A percentile compares a stretch with the other conserved stretches of the same genome.
These are phyloP conservation scores for Serilophus lunatus DNA, from an alignment of 2,113 vertebrate species.

Conservation along the genomic window DNA sequence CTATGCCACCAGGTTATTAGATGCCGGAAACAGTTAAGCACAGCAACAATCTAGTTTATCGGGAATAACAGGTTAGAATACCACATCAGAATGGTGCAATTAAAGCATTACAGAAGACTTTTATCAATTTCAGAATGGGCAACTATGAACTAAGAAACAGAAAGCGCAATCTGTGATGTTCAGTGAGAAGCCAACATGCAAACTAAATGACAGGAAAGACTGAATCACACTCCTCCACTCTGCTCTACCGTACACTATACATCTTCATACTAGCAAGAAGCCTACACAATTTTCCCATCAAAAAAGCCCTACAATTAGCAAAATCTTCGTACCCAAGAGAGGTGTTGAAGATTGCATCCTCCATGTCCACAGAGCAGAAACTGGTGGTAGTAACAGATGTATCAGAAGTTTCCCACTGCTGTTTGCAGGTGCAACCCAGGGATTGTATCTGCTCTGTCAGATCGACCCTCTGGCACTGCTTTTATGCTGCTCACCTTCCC, in stretches of 20 bases:
- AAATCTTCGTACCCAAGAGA: neutral
- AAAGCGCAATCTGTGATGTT: neutral
- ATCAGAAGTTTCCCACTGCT: rapidly evolving
- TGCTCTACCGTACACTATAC: neutral
- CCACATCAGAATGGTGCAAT: neutral
- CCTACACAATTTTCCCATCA: neutral
- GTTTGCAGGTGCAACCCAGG: neutral
- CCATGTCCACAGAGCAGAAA: neutral
- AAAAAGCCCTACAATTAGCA: neutral
- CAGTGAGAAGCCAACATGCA: neutral
- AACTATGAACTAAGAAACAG: neutral
- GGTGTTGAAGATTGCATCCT: neutral
- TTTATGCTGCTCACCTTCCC: neutral
- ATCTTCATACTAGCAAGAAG: neutral
- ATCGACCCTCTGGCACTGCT: neutral
- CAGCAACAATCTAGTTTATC: neutral
- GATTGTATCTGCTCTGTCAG: neutral
- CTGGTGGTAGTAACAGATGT: neutral
- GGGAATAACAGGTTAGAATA: neutral
- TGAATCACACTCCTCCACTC: conserved; percentile 36
- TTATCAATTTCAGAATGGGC: neutral
- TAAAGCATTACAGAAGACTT: neutral
- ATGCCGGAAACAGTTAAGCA: neutral
- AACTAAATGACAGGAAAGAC: neutral
- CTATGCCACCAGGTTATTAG: neutral